Base-by-base conservation (phyloP, 1,140 invertebrate genomes). In the Galleria mellonella region DNA sequence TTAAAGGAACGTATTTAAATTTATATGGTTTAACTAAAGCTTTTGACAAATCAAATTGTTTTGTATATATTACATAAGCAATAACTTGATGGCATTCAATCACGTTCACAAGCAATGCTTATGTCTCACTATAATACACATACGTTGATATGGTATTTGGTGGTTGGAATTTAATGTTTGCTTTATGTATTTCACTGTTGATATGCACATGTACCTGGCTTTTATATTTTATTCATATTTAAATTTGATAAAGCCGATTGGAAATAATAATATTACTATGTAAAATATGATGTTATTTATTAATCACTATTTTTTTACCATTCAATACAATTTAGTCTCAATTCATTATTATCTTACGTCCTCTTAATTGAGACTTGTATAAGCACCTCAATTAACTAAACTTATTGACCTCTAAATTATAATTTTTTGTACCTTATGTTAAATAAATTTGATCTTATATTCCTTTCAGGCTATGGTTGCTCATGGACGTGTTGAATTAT, bases 401-500 rank as follows among this genome's bases (percentile, higher is more conserved):
- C n/a, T n/a, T n/a, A n/a, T n/a, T n/a, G n/a, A 6, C 17, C 17
- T 23, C 17, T 2, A 6, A 3, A 23, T 3, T 3, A 2, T 23
- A 6, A 23, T 23, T 23, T 6, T 3, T 23, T 2, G 17, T 23
- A 23, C 2, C 2, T 23, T 23, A 23, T 23, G 17, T 3, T 23
- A 6, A 23, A 23, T 23, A 23, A 3, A 6, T 23, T 23, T n/a
- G n/a, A 23, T 3, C 6, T 23, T 23, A 3, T 23, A 23, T 6
- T 40, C 10, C 38, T 77, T 79, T 38, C 64, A 94, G 93, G 92
- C 92, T 23, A 95, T 95, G 94, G 93, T 95, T 0, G 87, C 88
- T 8, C 92, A 94, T 69, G 92, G 93, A 9, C 83, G 94, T 49
- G 93, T 95, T 1, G 93, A 95, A 68, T 77, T 95, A 7, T 72